phyloP scores from a whole-genome alignment of 1,140 invertebrate genomes.

The Eubasilissa regina region DNA sequence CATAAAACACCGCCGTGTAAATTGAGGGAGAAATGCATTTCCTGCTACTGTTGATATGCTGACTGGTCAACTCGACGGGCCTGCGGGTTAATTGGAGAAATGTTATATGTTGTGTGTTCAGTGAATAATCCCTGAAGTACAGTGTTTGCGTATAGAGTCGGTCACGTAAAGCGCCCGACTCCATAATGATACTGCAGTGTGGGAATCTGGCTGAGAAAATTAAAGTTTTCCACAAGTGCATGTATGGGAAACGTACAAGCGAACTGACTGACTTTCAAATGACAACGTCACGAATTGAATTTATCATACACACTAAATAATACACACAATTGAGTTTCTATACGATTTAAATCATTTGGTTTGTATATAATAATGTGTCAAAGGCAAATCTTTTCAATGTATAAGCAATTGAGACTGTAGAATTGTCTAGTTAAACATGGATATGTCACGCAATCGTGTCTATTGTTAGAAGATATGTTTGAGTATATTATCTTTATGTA shows the following conservation, averaged over 20 bases:
- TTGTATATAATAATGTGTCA: too few relatives aligned
- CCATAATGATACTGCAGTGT: slow-evolving; percentile 5
- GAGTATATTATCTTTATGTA: too few relatives aligned
- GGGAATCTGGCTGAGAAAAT: slow-evolving; percentile 23
- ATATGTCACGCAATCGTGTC: too few relatives aligned
- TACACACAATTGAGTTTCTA: too few relatives aligned
- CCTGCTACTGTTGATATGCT: not conserved
- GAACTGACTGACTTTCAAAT: not conserved
- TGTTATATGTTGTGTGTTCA: slow-evolving; percentile 7
- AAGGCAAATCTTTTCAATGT: too few relatives aligned
- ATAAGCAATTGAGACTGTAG: too few relatives aligned
- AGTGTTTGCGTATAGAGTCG: not conserved
- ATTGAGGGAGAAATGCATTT: too few relatives aligned
- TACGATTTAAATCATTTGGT: too few relatives aligned
- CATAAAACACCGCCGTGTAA: too few relatives aligned
- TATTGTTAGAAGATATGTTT: too few relatives aligned
- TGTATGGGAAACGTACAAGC: not conserved
- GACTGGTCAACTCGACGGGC: not conserved
- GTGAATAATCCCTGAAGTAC: not conserved
- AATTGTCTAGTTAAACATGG: too few relatives aligned
- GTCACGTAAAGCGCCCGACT: slow-evolving; percentile 10
- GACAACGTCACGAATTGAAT: slow-evolving; percentile 25
- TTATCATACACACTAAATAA: not conserved
- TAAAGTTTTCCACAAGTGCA: slow-evolving; percentile 1
- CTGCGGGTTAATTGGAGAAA: not conserved